These are phyloP conservation scores for Lacerta bilineata DNA, from an alignment of 2,797 vertebrate genomes.

Conservation along the genomic window DNA sequence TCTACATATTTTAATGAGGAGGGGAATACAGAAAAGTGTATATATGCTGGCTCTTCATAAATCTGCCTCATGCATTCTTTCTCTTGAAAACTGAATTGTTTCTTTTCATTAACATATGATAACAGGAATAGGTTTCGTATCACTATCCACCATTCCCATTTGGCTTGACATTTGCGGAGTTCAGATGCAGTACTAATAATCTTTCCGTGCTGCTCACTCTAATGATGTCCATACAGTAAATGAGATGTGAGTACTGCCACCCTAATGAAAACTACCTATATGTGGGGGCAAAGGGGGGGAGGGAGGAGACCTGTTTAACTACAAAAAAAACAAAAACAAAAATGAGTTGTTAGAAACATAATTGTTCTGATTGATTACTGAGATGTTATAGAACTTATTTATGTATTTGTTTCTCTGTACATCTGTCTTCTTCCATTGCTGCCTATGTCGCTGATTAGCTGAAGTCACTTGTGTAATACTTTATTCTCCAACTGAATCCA, in stretches of 20 bases:
- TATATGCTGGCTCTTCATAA: constrained; percentile 51
- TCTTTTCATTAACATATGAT: constrained; percentile 75
- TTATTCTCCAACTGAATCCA: constrained; percentile 29
- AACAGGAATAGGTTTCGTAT: constrained; percentile 71
- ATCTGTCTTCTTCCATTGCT: not conserved
- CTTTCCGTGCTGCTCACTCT: constrained; percentile 74
- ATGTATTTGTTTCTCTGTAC: constrained; percentile 18
- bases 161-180: constrained; percentile 77
- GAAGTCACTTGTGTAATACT: constrained; percentile 28
- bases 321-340: constrained; percentile 12
- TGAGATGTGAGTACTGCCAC: constrained; percentile 59
- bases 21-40: constrained; percentile 45
- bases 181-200: constrained; percentile 79
- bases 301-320: constrained; percentile 58
- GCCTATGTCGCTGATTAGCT: constrained; percentile 2
- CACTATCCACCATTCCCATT: constrained; percentile 61
- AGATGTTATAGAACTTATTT: not conserved
- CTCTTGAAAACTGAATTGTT: constrained; percentile 62
- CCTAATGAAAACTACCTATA: constrained; percentile 49
- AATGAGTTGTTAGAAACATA: constrained; percentile 23
- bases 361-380: not conserved
- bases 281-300: not conserved
- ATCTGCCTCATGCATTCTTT: constrained; percentile 50
- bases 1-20: constrained; percentile 76
- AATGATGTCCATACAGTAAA: constrained; percentile 77